Evolutionary conservation across 2,797 vertebrate genomes (phyloP), one percentile per base, ranked within the genome.

Genomic region (Poecilia wingei): DNA sequence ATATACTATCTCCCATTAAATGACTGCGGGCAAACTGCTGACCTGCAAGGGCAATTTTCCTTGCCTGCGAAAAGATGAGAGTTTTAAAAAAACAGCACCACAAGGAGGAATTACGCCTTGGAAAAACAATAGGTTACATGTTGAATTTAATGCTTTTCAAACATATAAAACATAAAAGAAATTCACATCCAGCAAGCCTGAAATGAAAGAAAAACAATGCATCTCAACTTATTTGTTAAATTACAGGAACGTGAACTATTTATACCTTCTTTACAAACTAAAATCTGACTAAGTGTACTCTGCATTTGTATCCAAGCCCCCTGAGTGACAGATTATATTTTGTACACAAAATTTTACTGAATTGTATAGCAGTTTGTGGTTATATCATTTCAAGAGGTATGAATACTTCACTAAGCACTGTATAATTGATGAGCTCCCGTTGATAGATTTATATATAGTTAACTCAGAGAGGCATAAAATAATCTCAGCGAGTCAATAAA

Each of bases 1-100:
- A 98, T 93, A 99, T 95, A 57, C 92, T 92, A 89, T 99, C 96
- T 12, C 97, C 97, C 97, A 98, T 98, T 45, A 99, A 97, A 76
- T 96, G 93, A 82, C 92, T 95, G 80, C 98, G 96, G 85, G 97
- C 97, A 96, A 97, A 99, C 92, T 97, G 95, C 85, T 98, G 98
- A 77, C 97, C 98, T 2, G 96, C 90, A 88, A 95, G 94, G 74
- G 97, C 97, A 89, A 99, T 99, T 87, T 93, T 96, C 93, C 95
- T 96, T 57, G 95, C 97, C 98, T 99, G 87, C 45, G 84, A 90
- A 64, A 90, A 1, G 74, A 6, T 2, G 45, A 59, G 1, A 71
- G 9, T 59, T 28, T 64, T 0, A 57, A n/a, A 43, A 74, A 69
- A 1, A 47, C 14, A 31, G 36, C 47, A 47, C 61, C 36, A 10